phyloP scores from a whole-genome alignment of 92 coral and sea anemone genomes.

The Phenganax subtilis region DNA sequence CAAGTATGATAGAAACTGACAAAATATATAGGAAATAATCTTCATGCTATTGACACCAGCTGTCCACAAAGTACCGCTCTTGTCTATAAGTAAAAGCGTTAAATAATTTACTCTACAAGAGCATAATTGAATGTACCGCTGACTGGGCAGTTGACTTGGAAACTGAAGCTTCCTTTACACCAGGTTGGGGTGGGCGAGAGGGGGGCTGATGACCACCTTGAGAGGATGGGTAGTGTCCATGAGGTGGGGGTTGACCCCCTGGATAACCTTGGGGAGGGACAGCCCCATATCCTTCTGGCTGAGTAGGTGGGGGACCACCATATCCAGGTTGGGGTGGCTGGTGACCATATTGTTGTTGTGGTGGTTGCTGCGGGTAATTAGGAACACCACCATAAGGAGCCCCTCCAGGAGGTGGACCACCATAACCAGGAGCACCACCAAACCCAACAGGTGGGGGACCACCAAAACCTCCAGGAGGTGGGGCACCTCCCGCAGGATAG shows the following conservation, averaged over 20 bases:
- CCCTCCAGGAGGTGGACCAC: constrained; percentile 14
- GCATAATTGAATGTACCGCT: constrained; percentile 1
- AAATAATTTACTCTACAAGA: no score
- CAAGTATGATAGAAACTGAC: neutral
- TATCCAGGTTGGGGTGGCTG: constrained; percentile 41
- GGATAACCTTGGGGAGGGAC: constrained; percentile 29
- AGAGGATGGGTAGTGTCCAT: constrained; percentile 20
- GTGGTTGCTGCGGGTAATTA: constrained; percentile 37
- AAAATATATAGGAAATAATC: neutral
- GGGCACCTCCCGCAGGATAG: constrained; percentile 47
- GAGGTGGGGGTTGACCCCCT: constrained; percentile 37
- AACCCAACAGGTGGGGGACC: constrained; percentile 39
- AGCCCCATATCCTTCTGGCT: constrained; percentile 24
- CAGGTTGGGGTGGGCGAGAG: constrained; percentile 1
- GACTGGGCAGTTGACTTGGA: constrained; percentile 12
- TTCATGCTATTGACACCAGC: neutral
- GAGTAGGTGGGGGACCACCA: constrained; percentile 15
- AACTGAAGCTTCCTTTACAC: constrained; percentile 11
- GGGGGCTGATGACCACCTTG: constrained; percentile 57
- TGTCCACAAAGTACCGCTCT: no score
- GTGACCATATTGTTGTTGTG: constrained; percentile 38
- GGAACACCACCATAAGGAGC: constrained; percentile 40
- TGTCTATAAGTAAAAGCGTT: no score
- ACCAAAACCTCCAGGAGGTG: constrained; percentile 37
- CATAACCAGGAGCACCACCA: neutral